Evolutionary conservation across 2,888 invertebrate species (phyloP), one percentile per base, ranked within the genome.

Genomic region (Hirtodrosophila histrioides): DNA sequence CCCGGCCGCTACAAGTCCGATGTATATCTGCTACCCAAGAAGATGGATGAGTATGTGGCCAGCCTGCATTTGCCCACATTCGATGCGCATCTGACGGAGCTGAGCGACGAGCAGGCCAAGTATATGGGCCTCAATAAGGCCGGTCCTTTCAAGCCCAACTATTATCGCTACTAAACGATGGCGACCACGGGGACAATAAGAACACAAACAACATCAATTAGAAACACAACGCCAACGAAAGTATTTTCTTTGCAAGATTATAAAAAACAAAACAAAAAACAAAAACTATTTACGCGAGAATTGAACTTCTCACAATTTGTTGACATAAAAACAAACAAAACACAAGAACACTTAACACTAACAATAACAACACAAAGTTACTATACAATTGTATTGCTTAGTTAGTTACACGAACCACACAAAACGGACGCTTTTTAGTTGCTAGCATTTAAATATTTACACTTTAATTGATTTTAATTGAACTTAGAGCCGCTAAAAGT

Each of bases 21-120:
- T 91, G 99, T 99, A 12, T 99, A 99, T 92, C 94, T 99, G 75
- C 93, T 99, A 86, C 99, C 99, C 51, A 99, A 99, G 93, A 99
- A 99, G 93, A 98, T 99, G 99, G 97, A 99, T 92, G 99, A 99
- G 89, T 99, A 99, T 92, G 99, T 99, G 23, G 99, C 99, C 10
- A 98, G 97, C 75, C 94, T 99, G 41, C 99, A 99, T 93, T 93
- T 99, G 89, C 97, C 98, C 7, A 97, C 98, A 12, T 99, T 99
- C 91, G 99, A 99, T 93, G 99, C 99, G 17, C 98, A 99, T 90
- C 93, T 99, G 81, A 99, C 99, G 0, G 99, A 99, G 91, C 93
- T 99, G 53, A 94, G 95, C 4, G 99, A 99, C 91, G 99, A 99
- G 89, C 99, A 99, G 92, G 98, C 98, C 44, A 98, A 98, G 91